Percentiles rank a stretch among this genome's conserved stretches.
Evolutionary conservation across 2,888 invertebrate genomes (phyloP).

Genomic region (Drosophila longiperda): DNA sequence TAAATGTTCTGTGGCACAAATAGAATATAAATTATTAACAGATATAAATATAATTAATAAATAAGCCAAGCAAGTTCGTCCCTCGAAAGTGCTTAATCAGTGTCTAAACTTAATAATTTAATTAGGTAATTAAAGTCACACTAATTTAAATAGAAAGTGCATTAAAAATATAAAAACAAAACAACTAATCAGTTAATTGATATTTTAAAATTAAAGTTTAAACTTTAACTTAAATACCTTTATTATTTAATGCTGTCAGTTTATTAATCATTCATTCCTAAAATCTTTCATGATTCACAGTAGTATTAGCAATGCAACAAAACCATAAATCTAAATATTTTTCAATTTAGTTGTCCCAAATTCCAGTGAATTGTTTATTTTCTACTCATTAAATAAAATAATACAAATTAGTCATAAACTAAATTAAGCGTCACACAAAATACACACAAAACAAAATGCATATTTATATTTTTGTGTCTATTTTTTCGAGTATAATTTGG

Average conservation of each 20-base stretch:
- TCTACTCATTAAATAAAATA: not conserved
- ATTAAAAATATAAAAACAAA: not conserved
- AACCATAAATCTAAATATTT: slow-evolving; percentile 7
- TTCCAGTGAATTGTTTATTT: slow-evolving; percentile 16
- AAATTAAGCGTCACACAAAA: slow-evolving; percentile 16
- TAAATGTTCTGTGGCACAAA: not conserved
- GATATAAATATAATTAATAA: not conserved
- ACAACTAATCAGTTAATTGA: not conserved
- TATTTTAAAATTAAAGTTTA: not conserved
- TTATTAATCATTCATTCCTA: slow-evolving; percentile 3
- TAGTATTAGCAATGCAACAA: not conserved
- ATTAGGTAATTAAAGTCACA: not conserved
- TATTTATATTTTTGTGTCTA: not conserved
- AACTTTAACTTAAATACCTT: not conserved
- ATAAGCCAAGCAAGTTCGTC: not conserved
- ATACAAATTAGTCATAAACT: slow-evolving; percentile 37
- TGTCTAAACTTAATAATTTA: not conserved
- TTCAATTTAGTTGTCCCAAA: slow-evolving; percentile 21
- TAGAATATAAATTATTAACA: not conserved
- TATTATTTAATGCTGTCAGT: not conserved
- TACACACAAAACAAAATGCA: not conserved
- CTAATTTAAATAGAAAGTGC: not conserved
- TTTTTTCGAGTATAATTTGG: slow-evolving; percentile 9
- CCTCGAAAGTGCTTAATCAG: not conserved
- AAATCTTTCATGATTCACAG: slow-evolving; percentile 15